phyloP scores from a whole-genome alignment of 1,140 invertebrate species.

The Tetraneura akinire region DNA sequence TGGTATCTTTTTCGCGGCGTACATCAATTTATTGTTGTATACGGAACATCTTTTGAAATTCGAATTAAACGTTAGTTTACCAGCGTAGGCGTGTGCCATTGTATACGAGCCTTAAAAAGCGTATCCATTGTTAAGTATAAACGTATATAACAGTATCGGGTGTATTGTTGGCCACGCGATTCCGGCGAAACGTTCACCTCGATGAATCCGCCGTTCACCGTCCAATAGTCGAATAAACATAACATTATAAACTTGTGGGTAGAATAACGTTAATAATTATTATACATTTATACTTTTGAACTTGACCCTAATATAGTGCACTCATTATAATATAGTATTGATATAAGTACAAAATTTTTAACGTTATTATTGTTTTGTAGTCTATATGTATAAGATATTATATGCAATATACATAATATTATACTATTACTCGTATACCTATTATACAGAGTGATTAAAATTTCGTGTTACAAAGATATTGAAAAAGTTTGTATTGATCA shows the following conservation, averaged over 20 bases:
- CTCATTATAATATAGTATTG: too few species aligned
- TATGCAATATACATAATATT: too few species aligned
- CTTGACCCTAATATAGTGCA: neutral
- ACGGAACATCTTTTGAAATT: neutral
- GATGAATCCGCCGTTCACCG: neutral
- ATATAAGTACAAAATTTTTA: neutral
- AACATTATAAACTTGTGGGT: neutral
- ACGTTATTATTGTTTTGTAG: neutral
- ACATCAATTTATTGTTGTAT: neutral
- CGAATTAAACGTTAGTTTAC: constrained; percentile 5
- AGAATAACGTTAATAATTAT: neutral
- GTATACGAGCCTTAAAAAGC: constrained; percentile 6
- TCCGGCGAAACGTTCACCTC: constrained; percentile 27
- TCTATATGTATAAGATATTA: too few species aligned
- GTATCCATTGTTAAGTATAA: constrained; percentile 30
- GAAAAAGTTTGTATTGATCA: too few species aligned
- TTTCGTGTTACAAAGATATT: too few species aligned
- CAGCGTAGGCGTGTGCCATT: constrained; percentile 1
- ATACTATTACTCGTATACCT: too few species aligned
- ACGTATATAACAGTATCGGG: too few species aligned
- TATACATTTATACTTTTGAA: neutral
- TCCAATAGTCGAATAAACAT: neutral
- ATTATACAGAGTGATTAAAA: too few species aligned
- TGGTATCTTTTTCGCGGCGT: too few species aligned
- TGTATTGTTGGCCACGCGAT: neutral